Base-by-base conservation (phyloP, 1,140 invertebrate species). In the Nephila pilipes region DNA sequence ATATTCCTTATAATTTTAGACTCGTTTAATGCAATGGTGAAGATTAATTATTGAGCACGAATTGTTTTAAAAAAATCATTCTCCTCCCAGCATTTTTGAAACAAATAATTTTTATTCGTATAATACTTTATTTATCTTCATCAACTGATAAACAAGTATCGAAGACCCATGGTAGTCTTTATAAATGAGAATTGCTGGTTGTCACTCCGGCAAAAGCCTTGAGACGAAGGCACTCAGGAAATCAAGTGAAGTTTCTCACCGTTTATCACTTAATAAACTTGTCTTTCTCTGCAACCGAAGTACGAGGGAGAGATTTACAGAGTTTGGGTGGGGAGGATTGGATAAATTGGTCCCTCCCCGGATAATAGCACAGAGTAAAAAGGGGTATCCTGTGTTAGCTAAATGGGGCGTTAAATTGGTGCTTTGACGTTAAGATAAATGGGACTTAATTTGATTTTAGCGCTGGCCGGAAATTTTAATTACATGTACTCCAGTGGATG, bases 391-490 rank as follows among this genome's bases (percentile, higher is more conserved):
- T 57, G n/a, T 54, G 60, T 88, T 38, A 69, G 63, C 65, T 80
- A 80, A 90, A 90, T 90, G 65, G 88, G 69, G 88, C 69, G 88
- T n/a, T 79, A 90, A 90, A 79, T 90, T 79, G 88, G 69, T 46
- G 69, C 88, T 80, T 80, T 90, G 88, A 90, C 65, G 88, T 80
- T 57, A 79, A 90, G 88, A 90, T 90, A 90, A 90, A 90, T 90
- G 88, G 54, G 88, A 57, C 65, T 90, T 90, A 90, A 90, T 90
- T 80, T 90, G 88, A 90, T 90, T 90, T 90, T 90, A 90, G 88
- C 65, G 54, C 88, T 80, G 46, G 46, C 88, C 46, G 88, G 88
- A 90, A 90, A 90, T 90, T 90, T 90, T 90, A 90, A 90, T 90
- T 90, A 90, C 88, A 90, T 80, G 63, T 90, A 90, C 88, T 90